Base-by-base conservation (phyloP, 2,888 invertebrate genomes). In the Nomada goodeniana region DNA sequence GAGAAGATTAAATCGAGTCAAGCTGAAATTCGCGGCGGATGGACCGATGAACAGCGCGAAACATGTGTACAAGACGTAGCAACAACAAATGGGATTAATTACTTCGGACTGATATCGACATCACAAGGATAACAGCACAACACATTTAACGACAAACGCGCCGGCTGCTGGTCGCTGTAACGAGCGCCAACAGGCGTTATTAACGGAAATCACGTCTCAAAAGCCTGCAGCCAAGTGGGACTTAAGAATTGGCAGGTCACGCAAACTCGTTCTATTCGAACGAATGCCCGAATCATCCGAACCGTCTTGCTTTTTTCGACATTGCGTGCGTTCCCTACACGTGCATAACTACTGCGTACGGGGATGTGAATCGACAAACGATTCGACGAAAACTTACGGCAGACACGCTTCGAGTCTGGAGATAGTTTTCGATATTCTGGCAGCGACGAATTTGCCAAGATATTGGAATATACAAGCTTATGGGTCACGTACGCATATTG, bases 201-300 rank as follows among this genome's bases (percentile, higher is more conserved):
- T 84, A 84, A 80, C 75, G 52, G 80, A 78, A 87, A 82, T 67
- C 80, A 63, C 74, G 80, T 72, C 65, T 80, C 60, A 50, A 84
- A 23, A 47, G 73, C 36, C 77, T 60, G 63, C 26, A 18, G 55
- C 29, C 70, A 64, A 73, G 72, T 53, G 60, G 76, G 55, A 60
- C 29, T 7, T 64, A 76, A 81, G 80, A 75, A 87, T 85, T 78
- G 76, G 76, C 85, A 73, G 83, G 75, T 84, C 86, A 80, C 86
- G 82, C 86, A 80, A 78, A 78, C 78, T 80, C 86, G n/a, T 86
- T 83, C 71, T 29, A 44, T 42, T 76, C 69, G 60, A 72, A 68
- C 78, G 80, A 73, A 84, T 80, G 83, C 76, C 67, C 29, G 44
- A 69, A 67, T 82, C 84, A 80, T 88, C 86, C 82, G 76, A 86